Base-by-base conservation (phyloP, 2,888 invertebrate genomes). In the Cheilosia urbana region DNA sequence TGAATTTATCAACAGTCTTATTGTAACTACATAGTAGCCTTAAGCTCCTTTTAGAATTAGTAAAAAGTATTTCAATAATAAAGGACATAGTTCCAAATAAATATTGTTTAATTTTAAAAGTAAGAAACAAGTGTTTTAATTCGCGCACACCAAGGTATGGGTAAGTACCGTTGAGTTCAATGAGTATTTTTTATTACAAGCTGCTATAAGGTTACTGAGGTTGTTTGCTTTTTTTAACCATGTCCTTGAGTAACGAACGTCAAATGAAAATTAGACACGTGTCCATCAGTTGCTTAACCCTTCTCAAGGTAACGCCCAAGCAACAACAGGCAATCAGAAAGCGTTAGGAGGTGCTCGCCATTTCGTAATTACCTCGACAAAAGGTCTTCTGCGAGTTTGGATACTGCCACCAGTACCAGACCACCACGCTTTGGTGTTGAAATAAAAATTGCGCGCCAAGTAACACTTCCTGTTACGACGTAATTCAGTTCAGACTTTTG, bases 291-390 rank as follows among this genome's bases (percentile, higher is more conserved):
- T 89, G 89, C 90, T 91, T 92, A 92, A 92, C 92, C 92, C 92
- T 92, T 92, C 92, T 92, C 91, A 92, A 92, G 92, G 92, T 92
- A 92, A 92, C 92, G 92, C 92, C 92, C 92, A 92, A 92, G 91
- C 91, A 90, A 84, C 85, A 91, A 88, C 89, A 92, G 91, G 92
- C 89, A 84, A 88, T 68, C 91, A 92, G 90, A 47, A 88, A 0
- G 13, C 6, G n/a, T 40, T 24, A 69, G 68, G 11, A 24, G 13
- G n/a, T 34, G 2, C 34, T n/a, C 65, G 80, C 24, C 88, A 37
- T n/a, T 45, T 21, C 88, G 30, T n/a, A 49, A 34, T 6, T 42
- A 49, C 17, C 49, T 15, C 21, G n/a, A 34, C 49, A 13, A 47
- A 66, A 76, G 58, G 51, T 34, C 37, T 37, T 7, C 17, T n/a